Conservation (phyloP, 2,797 vertebrate species). For the Leucoraja ocellata region DNA sequence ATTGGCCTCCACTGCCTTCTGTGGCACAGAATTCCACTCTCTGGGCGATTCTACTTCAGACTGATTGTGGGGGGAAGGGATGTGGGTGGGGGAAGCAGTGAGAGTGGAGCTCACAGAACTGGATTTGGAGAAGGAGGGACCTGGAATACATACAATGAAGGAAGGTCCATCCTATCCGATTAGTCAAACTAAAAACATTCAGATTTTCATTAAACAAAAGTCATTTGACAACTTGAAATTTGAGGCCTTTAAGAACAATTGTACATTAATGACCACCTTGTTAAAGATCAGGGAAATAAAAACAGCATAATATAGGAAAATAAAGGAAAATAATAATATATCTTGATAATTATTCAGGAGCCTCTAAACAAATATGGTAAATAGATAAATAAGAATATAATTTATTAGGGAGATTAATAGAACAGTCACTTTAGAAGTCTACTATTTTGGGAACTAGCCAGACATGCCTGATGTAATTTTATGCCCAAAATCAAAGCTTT, state of each 20-base stretch:
- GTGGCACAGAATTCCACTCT: too few species aligned
- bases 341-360: neutral
- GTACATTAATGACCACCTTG: too few species aligned
- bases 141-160: neutral
- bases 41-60: too few species aligned
- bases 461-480: neutral
- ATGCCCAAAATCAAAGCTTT: neutral
- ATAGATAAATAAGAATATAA: neutral
- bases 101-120: too few species aligned
- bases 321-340: neutral
- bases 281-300: neutral
- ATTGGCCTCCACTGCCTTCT: too few species aligned
- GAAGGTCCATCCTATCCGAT: neutral
- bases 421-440: neutral
- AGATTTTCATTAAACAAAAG: neutral
- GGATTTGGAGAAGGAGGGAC: neutral
- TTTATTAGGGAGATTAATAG: neutral
- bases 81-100: too few species aligned
- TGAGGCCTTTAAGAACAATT: neutral
- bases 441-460: neutral
- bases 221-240: neutral
- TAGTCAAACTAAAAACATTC: neutral
- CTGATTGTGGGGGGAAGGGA: too few species aligned
- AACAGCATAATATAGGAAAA: neutral
- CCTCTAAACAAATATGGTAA: neutral